Evolutionary conservation across 30 jellyfish, hydroid and myxozoan genomes (phyloP).

Genomic region (Sanderia malayensis): DNA sequence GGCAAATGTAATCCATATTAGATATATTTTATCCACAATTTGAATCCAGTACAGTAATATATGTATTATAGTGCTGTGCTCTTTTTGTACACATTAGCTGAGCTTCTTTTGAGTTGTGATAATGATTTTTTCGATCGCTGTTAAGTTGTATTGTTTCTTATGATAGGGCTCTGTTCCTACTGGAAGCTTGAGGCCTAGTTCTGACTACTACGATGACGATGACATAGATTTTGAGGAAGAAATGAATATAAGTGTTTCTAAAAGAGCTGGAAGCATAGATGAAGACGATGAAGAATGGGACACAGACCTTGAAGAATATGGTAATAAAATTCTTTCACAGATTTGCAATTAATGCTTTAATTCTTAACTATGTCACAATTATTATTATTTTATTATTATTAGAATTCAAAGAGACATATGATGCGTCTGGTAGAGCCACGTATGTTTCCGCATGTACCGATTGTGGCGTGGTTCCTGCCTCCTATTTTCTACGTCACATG

Average conservation of each 20-base stretch:
- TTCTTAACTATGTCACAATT: neutral
- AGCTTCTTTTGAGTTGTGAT: no score
- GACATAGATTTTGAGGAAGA: slow-evolving; percentile 24
- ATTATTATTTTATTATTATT: neutral
- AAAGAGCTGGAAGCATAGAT: slow-evolving; percentile 7
- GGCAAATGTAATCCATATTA: no score
- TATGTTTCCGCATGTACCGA: slow-evolving; percentile 72
- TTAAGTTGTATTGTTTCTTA: no score
- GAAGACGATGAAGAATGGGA: slow-evolving; percentile 84
- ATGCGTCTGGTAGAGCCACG: slow-evolving; percentile 67
- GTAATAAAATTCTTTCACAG: no score
- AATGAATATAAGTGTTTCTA: neutral
- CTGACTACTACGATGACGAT: slow-evolving; percentile 26
- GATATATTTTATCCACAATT: no score
- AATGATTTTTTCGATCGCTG: no score
- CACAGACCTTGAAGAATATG: slow-evolving; percentile 72
- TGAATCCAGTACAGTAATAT: no score
- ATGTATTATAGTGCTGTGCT: no score
- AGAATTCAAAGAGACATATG: slow-evolving; percentile 62
- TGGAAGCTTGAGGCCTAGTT: slow-evolving; percentile 48
- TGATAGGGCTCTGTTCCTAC: no score
- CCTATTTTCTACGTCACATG: slow-evolving; percentile 83
- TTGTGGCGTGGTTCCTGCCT: slow-evolving; percentile 89
- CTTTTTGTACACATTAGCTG: no score
- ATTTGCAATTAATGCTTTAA: neutral